Base-by-base conservation (phyloP, 2,888 invertebrate species). In the Mimachlamys varia region DNA sequence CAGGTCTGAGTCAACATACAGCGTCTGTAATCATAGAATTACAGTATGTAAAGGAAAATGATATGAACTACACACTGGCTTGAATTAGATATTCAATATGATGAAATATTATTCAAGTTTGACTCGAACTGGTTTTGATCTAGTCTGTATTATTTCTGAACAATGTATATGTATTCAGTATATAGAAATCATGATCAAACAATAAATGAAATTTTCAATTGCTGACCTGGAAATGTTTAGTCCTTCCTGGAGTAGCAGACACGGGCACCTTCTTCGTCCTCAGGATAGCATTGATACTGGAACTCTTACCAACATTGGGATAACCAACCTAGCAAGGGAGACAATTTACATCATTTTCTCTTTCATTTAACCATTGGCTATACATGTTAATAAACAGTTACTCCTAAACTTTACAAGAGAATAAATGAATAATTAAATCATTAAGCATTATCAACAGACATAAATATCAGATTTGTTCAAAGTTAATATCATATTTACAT, bases 221-320 rank as follows among this genome's bases (percentile, higher is more conserved):
- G 0, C 49, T 94, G 95, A 97, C 97, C 97, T 98, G 98, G 95
- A 99, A 99, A 97, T 99, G 99, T 94, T 99, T 99, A 0, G 99
- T 99, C 97, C 99, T 99, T 7, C 99, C 99, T 0, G 99, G 99
- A 92, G 99, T 99, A 0, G 99, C 98, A 0, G 99, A 99, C 0
- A 99, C 99, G 0, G 99, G 98, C 0, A 97, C 97, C 95, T 97
- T 97, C 96, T 98, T 99, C 55, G 97, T 97, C 93, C 98, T 98
- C 97, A 99, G 97, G 88, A 99, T 97, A 33, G 99, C 97, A 97
- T 99, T 99, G 92, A 99, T 99, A 15, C 99, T 99, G 92, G 99
- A 99, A 97, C 99, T 99, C 97, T 99, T 99, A n/a, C 99, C 99
- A 0, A 99, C 99, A 97, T 99, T 99, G 0, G 99, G 99, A 97